These are phyloP conservation scores for Acanthosoma haemorrhoidale DNA, from an alignment of 2,888 invertebrate species.

Conservation along the genomic window DNA sequence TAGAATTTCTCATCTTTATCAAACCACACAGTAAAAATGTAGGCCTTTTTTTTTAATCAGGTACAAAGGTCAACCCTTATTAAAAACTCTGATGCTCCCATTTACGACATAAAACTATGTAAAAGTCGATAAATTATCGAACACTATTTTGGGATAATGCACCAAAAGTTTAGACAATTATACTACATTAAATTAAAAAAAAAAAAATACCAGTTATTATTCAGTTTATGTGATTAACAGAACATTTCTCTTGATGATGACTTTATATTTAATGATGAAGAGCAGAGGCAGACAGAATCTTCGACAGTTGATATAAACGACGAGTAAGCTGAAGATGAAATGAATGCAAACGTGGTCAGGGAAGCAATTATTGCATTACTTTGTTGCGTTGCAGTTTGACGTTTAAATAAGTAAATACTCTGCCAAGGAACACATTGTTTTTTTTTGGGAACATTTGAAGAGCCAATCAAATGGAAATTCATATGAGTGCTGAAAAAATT, in stretches of 20 bases:
- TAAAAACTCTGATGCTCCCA: background rate
- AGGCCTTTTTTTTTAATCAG: background rate
- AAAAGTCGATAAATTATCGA: background rate
- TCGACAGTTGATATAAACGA: background rate
- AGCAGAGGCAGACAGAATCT: background rate
- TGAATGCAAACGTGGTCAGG: background rate
- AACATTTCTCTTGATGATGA: background rate
- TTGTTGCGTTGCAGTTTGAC: too few species aligned
- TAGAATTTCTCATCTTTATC: background rate
- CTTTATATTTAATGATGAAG: background rate
- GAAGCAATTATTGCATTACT: background rate
- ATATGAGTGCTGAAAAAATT: too few species aligned
- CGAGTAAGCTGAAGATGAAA: background rate
- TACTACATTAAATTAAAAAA: constrained; percentile 1
- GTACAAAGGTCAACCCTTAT: background rate
- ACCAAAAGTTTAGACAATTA: constrained; percentile 6
- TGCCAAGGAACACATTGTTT: too few species aligned
- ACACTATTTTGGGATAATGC: background rate
- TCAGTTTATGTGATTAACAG: constrained; percentile 18
- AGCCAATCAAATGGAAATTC: too few species aligned
- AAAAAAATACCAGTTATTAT: too few species aligned
- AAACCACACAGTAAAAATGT: background rate
- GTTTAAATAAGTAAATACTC: too few species aligned
- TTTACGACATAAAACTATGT: background rate
- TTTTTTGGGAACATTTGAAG: too few species aligned